Evolutionary conservation across 2,797 vertebrate genomes (phyloP), one percentile per base, ranked within the genome.

Genomic region (Hyperoplus immaculatus): DNA sequence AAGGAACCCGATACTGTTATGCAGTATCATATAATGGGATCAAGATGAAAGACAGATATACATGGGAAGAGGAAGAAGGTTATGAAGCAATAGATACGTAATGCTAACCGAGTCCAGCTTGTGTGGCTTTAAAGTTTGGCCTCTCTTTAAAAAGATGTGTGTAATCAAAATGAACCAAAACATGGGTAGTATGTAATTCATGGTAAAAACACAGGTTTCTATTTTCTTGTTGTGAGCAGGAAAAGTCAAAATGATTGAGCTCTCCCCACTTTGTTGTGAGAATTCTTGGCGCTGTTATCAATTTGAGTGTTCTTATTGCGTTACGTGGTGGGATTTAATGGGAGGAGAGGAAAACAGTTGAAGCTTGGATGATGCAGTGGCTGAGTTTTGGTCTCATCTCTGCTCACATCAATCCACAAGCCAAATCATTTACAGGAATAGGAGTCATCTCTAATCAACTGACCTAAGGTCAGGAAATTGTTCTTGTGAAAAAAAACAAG

Each of bases 1-100:
- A 80, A 61, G 88, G 80, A 94, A 94, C 80, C 65, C 64, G 87
- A 94, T 92, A 93, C 82, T 88, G 88, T 90, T 92, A 75, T 84
- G 82, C 75, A 82, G 77, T 88, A 85, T 92, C 78, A 77, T 87
- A 80, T 91, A 92, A 93, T 92, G 81, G 78, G 78, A 90, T 89
- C 82, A 88, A 93, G 92, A 92, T 94, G 90, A 91, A 91, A 92
- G 82, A 87, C 75, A 76, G 68, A 74, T 88, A 81, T 86, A 81
- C 84, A 87, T 42, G 77, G 62, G 75, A 77, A 84, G 57, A 85
- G 80, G 71, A 79, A 81, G 53, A 80, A 83, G 45, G 83, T 80
- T 90, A 81, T 85, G 81, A 90, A 80, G 82, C 81, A 90, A 87
- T 71, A 87, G 83, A 89, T 86, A 83, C 69, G 75, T 87, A 81